A percentile compares a stretch with the other conserved stretches of the same genome.
phyloP scores from a whole-genome alignment of 2,113 vertebrate species.

The Xyliphius kryptos region DNA sequence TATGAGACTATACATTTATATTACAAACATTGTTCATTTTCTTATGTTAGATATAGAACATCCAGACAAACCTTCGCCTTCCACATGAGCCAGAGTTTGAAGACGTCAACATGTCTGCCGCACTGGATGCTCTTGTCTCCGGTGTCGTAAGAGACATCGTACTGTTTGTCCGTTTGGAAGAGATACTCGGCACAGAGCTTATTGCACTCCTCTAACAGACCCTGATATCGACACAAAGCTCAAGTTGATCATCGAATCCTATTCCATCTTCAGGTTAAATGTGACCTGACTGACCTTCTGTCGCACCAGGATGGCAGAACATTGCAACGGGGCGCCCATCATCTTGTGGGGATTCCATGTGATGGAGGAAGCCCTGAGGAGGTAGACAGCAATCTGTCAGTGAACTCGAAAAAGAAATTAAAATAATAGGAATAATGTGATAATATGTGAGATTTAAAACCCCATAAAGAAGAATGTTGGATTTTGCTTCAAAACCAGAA shows the following conservation, averaged over 20 bases:
- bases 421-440: no score
- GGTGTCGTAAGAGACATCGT: constrained; percentile 56
- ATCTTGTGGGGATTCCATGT: constrained; percentile 73
- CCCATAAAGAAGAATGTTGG: no score
- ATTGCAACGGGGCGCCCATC: constrained; percentile 63
- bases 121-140: constrained; percentile 66
- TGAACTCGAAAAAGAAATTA: no score
- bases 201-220: constrained; percentile 58
- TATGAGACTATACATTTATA: no score
- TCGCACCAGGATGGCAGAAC: constrained; percentile 58
- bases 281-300: constrained; percentile 52
- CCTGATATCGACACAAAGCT: constrained; percentile 39
- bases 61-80: constrained; percentile 58
- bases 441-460: no score
- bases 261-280: no score
- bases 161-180: constrained; percentile 65
- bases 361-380: constrained; percentile 60
- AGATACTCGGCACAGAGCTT: constrained; percentile 56
- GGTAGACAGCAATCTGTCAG: no score
- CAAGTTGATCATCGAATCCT: background rate
- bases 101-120: constrained; percentile 55
- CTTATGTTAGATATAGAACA: no score
- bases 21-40: no score
- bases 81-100: constrained; percentile 68
- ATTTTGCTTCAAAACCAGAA: no score